Conservation (phyloP, 2,797 vertebrate genomes). For the Poecilia wingei region DNA sequence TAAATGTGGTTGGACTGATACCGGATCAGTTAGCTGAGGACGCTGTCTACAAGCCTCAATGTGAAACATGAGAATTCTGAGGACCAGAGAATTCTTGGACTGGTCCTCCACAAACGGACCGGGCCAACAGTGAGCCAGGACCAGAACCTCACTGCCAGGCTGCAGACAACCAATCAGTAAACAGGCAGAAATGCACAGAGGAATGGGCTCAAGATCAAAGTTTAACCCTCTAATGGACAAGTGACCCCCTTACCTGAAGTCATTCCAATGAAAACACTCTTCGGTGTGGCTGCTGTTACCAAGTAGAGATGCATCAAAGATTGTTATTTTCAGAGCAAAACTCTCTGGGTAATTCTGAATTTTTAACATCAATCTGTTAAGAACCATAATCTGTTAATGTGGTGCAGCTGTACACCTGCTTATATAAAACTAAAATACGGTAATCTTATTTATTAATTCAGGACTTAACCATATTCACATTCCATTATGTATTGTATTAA, state of each 20-base stretch:
- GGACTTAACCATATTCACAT: too few species aligned
- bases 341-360: neutral
- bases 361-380: neutral
- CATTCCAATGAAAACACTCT: neutral
- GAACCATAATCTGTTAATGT: neutral
- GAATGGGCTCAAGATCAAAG: neutral
- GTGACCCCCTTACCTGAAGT: neutral
- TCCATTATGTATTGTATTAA: too few species aligned
- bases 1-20: slow-evolving; percentile 19
- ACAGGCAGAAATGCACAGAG: neutral
- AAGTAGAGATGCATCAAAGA: neutral
- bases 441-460: neutral
- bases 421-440: neutral
- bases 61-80: neutral
- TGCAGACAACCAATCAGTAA: neutral
- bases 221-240: neutral
- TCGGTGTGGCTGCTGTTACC: neutral
- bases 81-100: neutral
- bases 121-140: neutral
- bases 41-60: neutral
- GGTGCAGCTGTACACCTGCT: neutral
- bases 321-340: neutral
- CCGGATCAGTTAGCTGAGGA: slow-evolving; percentile 31
- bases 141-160: neutral
- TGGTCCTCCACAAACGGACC: neutral